Evolutionary conservation across 2,113 vertebrate species (phyloP).

Genomic region (Falcunculus frontatus): DNA sequence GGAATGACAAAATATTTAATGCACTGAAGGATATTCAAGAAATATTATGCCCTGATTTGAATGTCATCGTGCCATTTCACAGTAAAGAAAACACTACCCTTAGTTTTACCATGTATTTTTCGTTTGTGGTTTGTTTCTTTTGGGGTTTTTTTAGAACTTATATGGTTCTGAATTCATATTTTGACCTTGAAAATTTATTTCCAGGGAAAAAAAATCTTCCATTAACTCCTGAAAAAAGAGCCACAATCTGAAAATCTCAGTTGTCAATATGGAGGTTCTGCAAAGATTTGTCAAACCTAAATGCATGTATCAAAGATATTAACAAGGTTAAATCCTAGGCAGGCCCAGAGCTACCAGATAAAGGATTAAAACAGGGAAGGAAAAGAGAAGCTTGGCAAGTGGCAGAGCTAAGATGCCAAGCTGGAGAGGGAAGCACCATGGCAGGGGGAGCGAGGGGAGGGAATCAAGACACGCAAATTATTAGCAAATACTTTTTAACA

Average conservation of each 20-base stretch:
- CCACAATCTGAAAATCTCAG: not conserved
- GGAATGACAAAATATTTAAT: constrained; percentile 65
- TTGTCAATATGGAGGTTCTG: not conserved
- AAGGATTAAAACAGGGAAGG: not conserved
- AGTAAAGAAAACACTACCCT: not conserved
- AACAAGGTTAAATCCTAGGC: not conserved
- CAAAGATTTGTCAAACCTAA: not conserved
- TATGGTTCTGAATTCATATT: not conserved
- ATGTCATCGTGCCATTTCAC: not conserved
- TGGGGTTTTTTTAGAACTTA: not conserved
- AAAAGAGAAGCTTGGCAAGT: not conserved
- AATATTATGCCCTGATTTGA: not conserved
- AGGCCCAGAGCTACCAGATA: not conserved
- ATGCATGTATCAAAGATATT: not conserved
- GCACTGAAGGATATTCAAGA: not conserved
- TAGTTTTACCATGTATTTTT: not conserved
- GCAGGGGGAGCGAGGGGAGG: rapidly evolving
- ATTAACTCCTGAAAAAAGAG: not conserved
- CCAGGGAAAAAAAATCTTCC: rapidly evolving
- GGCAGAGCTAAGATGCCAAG: not conserved
- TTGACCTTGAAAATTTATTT: not conserved
- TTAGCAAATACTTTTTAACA: not conserved
- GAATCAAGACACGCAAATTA: not conserved
- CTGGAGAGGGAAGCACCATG: not conserved
- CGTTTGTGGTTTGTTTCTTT: not conserved